Evolutionary conservation across 2,113 vertebrate species (phyloP), one percentile per base, ranked within the genome.

Genomic region (Seriola aureovittata): DNA sequence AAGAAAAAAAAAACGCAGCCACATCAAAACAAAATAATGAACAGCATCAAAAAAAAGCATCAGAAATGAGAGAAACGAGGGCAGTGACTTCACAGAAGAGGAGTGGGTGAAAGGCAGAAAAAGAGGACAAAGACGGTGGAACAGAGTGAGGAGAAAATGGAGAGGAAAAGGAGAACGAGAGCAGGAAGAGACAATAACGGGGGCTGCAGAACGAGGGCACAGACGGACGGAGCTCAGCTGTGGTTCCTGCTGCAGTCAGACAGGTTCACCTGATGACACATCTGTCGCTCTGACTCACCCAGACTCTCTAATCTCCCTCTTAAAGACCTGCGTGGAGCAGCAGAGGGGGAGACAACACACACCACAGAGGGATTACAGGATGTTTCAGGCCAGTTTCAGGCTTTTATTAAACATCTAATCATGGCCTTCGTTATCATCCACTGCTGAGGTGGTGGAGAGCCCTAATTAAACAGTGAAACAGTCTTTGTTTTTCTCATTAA

Each of bases 251-350:
- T 0, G 42, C 23, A 84, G 60, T 64, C 84, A 78, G 79, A 84
- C 84, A 65, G 82, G 62, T 82, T 89, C 87, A 91, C 89, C 85
- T 89, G 80, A 80, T 81, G 73, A 83, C 85, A 92, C 85, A 83
- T 88, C 85, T 90, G 89, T 78, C 70, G 0, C 38, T 86, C 83
- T 67, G 82, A 79, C 74, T 88, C 78, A 72, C 25, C 69, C 86
- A 81, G 82, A 82, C 79, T 48, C 63, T 63, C 13, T 85, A 88
- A 92, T 88, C 85, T 71, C 44, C 40, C 64, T 46, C 64, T 77
- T 34, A 16, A 57, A 88, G 71, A 81, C 73, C 66, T 58, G 73
- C 16, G 13, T 0, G 0, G 60, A 57, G 58, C 58, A 48, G 62
- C 74, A 81, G 21, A 57, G 71, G 54, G 25, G 2, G 63, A 67